phyloP scores from a whole-genome alignment of 2,797 vertebrate species.

The Crocodylus rhombifer region DNA sequence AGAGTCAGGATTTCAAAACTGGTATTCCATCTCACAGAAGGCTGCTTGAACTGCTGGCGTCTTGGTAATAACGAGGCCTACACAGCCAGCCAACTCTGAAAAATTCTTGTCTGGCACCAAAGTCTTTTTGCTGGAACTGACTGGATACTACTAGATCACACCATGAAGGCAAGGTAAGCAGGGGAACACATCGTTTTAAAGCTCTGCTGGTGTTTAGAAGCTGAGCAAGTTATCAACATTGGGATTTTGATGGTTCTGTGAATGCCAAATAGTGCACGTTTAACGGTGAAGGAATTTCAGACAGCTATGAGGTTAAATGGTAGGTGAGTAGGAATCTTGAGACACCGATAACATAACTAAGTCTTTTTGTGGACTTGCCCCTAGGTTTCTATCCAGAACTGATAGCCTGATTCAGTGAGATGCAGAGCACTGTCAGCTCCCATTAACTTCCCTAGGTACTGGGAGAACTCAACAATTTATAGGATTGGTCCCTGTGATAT shows the following conservation, averaged over 20 bases:
- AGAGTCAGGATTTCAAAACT: not conserved
- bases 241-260: too few species aligned
- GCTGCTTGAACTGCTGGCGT: not conserved
- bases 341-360: too few species aligned
- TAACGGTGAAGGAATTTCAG: too few species aligned
- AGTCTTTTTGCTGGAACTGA: not conserved
- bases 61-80: not conserved
- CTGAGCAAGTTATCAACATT: not conserved
- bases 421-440: not conserved
- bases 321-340: too few species aligned
- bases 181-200: not conserved
- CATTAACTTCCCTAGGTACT: not conserved
- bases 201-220: not conserved
- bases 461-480: not conserved
- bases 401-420: not conserved
- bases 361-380: too few species aligned
- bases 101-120: not conserved
- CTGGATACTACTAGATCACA: not conserved
- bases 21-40: accelerated
- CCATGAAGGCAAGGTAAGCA: not conserved
- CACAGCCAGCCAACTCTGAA: accelerated
- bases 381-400: too few species aligned
- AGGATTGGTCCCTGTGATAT: not conserved
- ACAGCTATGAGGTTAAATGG: too few species aligned
- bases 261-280: too few species aligned